A percentile compares a stretch with the other conserved stretches of the same genome.
Conservation (phyloP, 2,797 vertebrate genomes). For the Chelon labrosus region DNA sequence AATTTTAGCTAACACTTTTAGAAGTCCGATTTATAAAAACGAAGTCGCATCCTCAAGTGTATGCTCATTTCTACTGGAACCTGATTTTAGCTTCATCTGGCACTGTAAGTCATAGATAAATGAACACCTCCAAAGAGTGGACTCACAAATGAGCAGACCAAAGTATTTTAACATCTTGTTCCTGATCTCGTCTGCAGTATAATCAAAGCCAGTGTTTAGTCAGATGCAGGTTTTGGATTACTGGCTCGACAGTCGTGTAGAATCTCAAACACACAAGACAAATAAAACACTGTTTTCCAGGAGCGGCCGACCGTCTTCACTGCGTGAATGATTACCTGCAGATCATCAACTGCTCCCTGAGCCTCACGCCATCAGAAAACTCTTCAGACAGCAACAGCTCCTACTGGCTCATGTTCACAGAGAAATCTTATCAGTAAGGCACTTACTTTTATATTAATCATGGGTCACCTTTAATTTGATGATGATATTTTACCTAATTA, state of each 20-base stretch:
- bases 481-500: neutral
- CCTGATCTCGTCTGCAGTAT: no score
- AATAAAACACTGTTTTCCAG: conserved; percentile 40
- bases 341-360: conserved; percentile 77
- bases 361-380: conserved; percentile 1
- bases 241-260: neutral
- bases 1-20: no score
- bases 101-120: no score
- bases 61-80: no score
- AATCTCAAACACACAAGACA: neutral
- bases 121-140: no score
- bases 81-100: no score
- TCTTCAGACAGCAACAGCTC: conserved; percentile 9
- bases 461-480: neutral
- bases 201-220: neutral
- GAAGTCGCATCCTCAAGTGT: no score
- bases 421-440: conserved; percentile 7
- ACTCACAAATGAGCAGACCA: no score
- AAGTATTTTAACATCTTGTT: neutral
- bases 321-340: conserved; percentile 76
- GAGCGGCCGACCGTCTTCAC: conserved; percentile 17
- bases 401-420: conserved; percentile 52
- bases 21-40: no score
- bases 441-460: neutral
- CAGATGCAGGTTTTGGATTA: neutral